Evolutionary conservation across 2,888 invertebrate genomes (phyloP), one percentile per base, ranked within the genome.

Genomic region (Glyphotaelius pellucidus): DNA sequence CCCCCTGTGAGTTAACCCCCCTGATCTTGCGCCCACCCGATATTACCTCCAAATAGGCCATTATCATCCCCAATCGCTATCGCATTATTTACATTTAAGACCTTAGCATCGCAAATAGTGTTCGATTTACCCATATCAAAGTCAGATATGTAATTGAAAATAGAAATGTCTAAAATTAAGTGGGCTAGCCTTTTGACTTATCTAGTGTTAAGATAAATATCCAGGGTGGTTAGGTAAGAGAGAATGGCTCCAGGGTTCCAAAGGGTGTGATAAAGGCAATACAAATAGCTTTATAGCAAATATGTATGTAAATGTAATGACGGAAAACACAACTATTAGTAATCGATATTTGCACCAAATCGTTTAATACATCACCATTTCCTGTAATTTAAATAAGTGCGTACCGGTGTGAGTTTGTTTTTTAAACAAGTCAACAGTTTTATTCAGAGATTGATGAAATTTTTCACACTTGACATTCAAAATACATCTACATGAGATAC

Each of bases 101-200:
- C n/a, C 31, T 86, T 42, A 67, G 67, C 42, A 52, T 35, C 84
- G 38, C 84, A 84, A 32, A 84, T 32, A 35, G 84, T 84, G 42
- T 86, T 86, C 86, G 86, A 86, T 86, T 86, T 30, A 86, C 86
- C 86, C 47, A 86, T 86, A 86, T 86, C 86, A 86, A 86, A n/a
- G 86, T 86, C 86, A 86, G 86, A 86, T 86, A 47, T 47, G 86
- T 86, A 86, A 86, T 86, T 86, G 86, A 86, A 47, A 86, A 86
- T 42, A 42, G 86, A 86, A 86, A 86, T 42, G 38, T 86, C 42
- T 47, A 47, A 47, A 47, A 47, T 86, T 42, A 47, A 86, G 47
- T 86, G 42, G 38, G 35, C 47, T n/a, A 15, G 86, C 42, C 42
- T 86, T 86, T 42, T 86, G 86, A 86, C 86, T 86, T 86, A 86